Base-by-base conservation (phyloP, 2,888 invertebrate species). In the Nomada fucata region DNA sequence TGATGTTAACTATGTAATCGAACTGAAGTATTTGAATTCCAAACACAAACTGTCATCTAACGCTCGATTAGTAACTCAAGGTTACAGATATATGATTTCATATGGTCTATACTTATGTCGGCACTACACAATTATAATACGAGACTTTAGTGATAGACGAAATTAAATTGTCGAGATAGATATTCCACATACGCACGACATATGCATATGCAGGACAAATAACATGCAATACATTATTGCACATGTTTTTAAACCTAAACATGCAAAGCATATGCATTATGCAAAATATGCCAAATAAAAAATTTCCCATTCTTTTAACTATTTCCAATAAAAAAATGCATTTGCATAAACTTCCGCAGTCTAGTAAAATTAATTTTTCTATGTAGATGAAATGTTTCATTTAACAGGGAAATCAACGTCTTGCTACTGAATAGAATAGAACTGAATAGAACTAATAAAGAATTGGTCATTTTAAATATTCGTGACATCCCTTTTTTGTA, bases 131-230 rank as follows among this genome's bases (percentile, higher is more conserved):
- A n/a, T n/a, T n/a, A n/a, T n/a, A n/a, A n/a, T n/a, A n/a, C n/a
- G n/a, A n/a, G n/a, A n/a, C n/a, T n/a, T 7, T 53, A n/a, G 53
- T 53, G 9, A 20, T 53, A n/a, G n/a, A 53, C 53, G 20, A 53
- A 53, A n/a, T 53, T 53, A 53, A 53, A 18, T 53, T 53, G 53
- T n/a, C n/a, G 53, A 53, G 53, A 53, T 53, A n/a, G 53, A 53
- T 53, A n/a, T 53, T 53, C 7, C n/a, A 53, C 26, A 29, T 29
- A 29, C 15, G 13, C n/a, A n/a, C n/a, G n/a, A n/a, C n/a, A n/a
- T n/a, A n/a, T n/a, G n/a, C n/a, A n/a, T n/a, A n/a, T n/a, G n/a
- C n/a, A n/a, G n/a, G n/a, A n/a, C n/a, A n/a, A n/a, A n/a, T n/a
- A n/a, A n/a, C n/a, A n/a, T n/a, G 1, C 23, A 23, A 23, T 23